Percentiles rank a stretch among this genome's conserved stretches.
phyloP scores from a whole-genome alignment of 2,797 vertebrate genomes.

The Pampus argenteus region DNA sequence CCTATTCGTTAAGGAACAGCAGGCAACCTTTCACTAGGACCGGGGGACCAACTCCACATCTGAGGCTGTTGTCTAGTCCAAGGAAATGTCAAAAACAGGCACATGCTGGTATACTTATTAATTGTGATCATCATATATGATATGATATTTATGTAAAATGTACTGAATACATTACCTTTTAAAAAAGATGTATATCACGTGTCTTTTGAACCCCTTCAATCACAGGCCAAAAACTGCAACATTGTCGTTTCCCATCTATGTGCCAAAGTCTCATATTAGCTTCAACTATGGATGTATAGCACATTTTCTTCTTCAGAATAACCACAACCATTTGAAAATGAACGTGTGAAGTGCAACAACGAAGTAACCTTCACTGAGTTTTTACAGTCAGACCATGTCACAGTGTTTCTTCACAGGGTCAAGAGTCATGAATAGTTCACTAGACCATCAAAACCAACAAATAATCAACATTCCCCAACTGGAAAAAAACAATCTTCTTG shows the following conservation, averaged over 20 bases:
- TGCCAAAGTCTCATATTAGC: no score
- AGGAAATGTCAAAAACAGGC: slow-evolving; percentile 36
- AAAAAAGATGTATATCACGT: neutral
- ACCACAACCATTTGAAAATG: neutral
- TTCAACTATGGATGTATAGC: no score
- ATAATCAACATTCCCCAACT: neutral
- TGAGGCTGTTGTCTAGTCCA: slow-evolving; percentile 7
- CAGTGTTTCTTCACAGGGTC: no score
- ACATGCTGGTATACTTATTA: neutral
- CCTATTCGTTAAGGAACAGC: slow-evolving; percentile 27
- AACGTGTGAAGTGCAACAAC: no score
- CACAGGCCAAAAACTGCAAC: neutral
- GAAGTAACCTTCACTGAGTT: no score
- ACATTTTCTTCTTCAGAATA: no score
- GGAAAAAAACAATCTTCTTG: neutral
- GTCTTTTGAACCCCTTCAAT: neutral
- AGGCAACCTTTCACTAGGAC: slow-evolving; percentile 34
- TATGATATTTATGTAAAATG: neutral
- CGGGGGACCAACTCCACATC: slow-evolving; percentile 11
- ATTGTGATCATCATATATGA: neutral
- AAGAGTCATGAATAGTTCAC: neutral
- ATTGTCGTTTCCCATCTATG: neutral
- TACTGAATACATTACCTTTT: neutral
- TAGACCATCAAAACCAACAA: neutral
- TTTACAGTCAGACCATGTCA: no score